Evolutionary conservation across 2,797 vertebrate genomes (phyloP).

Genomic region (Melanotaenia maccullochi): DNA sequence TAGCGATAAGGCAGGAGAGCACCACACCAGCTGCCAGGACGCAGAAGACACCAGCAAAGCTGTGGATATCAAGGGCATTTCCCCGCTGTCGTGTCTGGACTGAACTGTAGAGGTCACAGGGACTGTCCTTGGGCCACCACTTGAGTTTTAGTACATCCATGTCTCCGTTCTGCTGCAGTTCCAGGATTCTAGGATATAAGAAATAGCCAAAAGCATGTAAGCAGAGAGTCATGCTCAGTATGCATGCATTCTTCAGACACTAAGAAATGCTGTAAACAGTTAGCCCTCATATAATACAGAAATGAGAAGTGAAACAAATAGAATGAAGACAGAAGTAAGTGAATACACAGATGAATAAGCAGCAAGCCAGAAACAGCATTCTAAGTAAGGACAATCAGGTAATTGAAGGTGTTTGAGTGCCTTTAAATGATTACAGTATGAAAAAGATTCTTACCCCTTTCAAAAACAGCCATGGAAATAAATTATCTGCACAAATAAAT

Average conservation of each 20-base stretch:
- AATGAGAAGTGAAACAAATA: conserved; percentile 5
- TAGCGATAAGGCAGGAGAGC: conserved; percentile 97
- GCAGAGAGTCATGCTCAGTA: neutral
- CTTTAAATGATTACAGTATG: conserved; percentile 32
- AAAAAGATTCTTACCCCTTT: conserved; percentile 12
- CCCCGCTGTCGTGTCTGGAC: conserved; percentile 91
- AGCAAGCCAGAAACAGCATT: conserved; percentile 12
- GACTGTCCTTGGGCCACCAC: conserved; percentile 97
- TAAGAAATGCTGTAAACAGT: neutral
- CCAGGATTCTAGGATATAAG: conserved; percentile 88
- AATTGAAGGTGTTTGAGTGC: conserved; percentile 18
- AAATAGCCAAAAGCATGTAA: conserved; percentile 15
- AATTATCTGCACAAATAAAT: conserved; percentile 16
- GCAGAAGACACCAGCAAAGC: conserved; percentile 98
- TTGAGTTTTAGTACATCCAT: conserved; percentile 98
- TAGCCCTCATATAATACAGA: neutral
- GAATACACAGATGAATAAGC: neutral
- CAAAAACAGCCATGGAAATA: conserved; percentile 16
- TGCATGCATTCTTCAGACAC: neutral
- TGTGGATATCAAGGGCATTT: conserved; percentile 96
- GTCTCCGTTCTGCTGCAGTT: conserved; percentile 97
- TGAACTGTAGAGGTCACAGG: conserved; percentile 94
- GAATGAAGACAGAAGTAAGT: neutral
- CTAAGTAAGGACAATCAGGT: conserved; percentile 10
- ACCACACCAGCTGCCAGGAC: conserved; percentile 96